A percentile compares a stretch with the other conserved stretches of the same genome.
Conservation (phyloP, 2,888 invertebrate species). For the Coelinius sp. region DNA sequence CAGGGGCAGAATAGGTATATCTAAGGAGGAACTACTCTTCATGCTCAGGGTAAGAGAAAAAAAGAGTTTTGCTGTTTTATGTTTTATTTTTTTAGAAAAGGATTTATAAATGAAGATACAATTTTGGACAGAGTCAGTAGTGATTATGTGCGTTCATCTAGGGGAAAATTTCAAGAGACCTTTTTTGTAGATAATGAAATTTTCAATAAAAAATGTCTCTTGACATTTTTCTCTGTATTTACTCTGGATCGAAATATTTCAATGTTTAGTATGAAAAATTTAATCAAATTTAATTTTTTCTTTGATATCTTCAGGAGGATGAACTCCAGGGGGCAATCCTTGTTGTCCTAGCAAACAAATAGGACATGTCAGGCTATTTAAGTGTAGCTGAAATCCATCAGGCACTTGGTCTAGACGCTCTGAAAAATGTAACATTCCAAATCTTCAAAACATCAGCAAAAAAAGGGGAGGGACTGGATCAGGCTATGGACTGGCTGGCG, state of each 20-base stretch:
- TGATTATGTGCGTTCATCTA: no score
- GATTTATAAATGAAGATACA: conserved; percentile 24
- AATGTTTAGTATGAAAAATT: no score
- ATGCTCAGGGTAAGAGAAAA: conserved; percentile 89
- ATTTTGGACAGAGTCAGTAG: conserved; percentile 6
- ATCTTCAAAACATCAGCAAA: conserved; percentile 99
- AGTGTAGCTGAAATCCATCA: conserved; percentile 97
- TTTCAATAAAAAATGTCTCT: neutral
- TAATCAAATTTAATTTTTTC: neutral
- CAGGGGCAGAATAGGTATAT: conserved; percentile 98
- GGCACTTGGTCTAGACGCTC: conserved; percentile 92
- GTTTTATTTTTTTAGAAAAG: neutral
- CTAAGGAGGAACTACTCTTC: conserved; percentile 96
- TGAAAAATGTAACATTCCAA: conserved; percentile 98
- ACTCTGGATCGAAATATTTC: neutral
- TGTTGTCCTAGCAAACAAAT: conserved; percentile 98
- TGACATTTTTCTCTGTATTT: neutral
- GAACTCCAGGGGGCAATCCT: conserved; percentile 96
- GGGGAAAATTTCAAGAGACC: no score
- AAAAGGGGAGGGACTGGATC: conserved; percentile 97
- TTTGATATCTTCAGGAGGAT: conserved; percentile 82
- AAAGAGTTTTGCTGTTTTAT: no score
- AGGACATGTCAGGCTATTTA: conserved; percentile 98
- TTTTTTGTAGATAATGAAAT: no score
- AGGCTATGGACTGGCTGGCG: conserved; percentile 99